These are phyloP conservation scores for Rhodeus uyekii DNA, from an alignment of 2,797 vertebrate species.

Conservation along the genomic window DNA sequence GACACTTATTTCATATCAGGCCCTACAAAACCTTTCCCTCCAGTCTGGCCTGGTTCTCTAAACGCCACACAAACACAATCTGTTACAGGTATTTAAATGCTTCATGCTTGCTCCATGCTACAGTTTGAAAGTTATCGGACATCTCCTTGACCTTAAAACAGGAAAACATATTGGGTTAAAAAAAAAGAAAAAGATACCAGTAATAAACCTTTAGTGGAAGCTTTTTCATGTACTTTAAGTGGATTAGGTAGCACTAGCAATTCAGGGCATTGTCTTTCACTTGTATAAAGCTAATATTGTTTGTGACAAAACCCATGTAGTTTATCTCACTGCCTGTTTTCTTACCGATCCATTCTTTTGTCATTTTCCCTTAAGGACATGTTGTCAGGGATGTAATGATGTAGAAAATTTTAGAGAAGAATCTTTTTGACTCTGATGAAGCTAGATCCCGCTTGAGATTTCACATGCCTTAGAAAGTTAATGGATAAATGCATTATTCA, in stretches of 20 bases:
- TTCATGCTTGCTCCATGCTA: slow-evolving; percentile 3
- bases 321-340: not conserved
- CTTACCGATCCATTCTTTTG: slow-evolving; percentile 12
- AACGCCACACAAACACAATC: slow-evolving; percentile 13
- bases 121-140: slow-evolving; percentile 6
- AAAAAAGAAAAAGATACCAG: not conserved
- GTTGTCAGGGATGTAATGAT: slow-evolving; percentile 34
- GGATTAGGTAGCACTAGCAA: not conserved
- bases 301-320: slow-evolving; percentile 11
- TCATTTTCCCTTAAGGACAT: slow-evolving; percentile 25
- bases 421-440: slow-evolving; percentile 32
- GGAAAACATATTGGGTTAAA: not conserved
- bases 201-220: not conserved
- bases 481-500: slow-evolving; percentile 40
- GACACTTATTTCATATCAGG: slow-evolving; percentile 75
- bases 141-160: slow-evolving; percentile 33
- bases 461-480: slow-evolving; percentile 6
- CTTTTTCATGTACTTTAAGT: slow-evolving; percentile 30
- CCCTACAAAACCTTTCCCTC: slow-evolving; percentile 63
- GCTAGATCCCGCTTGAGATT: slow-evolving; percentile 17
- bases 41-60: slow-evolving; percentile 58
- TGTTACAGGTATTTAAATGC: slow-evolving; percentile 59
- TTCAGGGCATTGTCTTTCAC: slow-evolving; percentile 22
- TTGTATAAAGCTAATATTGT: slow-evolving; percentile 17
- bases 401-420: slow-evolving; percentile 34